Evolutionary conservation across 2,113 vertebrate species (phyloP).

Genomic region (Rostratula benghalensis): DNA sequence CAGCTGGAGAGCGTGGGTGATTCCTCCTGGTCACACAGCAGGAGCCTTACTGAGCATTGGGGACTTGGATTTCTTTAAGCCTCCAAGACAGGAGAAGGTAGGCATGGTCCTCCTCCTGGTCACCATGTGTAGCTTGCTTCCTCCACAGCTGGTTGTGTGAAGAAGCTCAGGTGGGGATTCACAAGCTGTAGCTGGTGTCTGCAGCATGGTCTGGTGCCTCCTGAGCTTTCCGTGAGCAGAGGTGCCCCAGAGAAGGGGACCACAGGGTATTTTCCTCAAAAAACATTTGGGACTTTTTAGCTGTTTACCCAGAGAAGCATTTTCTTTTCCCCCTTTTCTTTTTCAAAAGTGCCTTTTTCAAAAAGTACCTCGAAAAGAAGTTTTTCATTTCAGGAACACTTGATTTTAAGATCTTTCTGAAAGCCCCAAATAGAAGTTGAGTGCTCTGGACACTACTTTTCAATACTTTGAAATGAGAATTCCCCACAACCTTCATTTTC

Average conservation of each 20-base stretch:
- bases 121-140: not conserved
- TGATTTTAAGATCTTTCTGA: not conserved
- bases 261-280: not conserved
- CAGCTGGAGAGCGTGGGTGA: accelerated
- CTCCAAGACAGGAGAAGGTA: not conserved
- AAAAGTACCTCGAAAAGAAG: not conserved
- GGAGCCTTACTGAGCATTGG: not conserved
- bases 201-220: accelerated
- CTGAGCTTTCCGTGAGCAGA: not conserved
- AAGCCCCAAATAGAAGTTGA: not conserved
- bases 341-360: not conserved
- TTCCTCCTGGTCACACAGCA: not conserved
- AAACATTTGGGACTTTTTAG: not conserved
- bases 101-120: not conserved
- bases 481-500: not conserved
- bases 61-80: not conserved
- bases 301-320: not conserved
- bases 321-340: not conserved
- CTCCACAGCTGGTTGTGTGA: not conserved
- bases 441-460: not conserved
- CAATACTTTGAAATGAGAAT: not conserved
- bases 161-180: not conserved
- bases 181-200: not conserved
- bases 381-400: not conserved
- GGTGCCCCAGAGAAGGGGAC: not conserved